Base-by-base conservation (phyloP, 2,113 vertebrate species). In the Aphyosemion australe region DNA sequence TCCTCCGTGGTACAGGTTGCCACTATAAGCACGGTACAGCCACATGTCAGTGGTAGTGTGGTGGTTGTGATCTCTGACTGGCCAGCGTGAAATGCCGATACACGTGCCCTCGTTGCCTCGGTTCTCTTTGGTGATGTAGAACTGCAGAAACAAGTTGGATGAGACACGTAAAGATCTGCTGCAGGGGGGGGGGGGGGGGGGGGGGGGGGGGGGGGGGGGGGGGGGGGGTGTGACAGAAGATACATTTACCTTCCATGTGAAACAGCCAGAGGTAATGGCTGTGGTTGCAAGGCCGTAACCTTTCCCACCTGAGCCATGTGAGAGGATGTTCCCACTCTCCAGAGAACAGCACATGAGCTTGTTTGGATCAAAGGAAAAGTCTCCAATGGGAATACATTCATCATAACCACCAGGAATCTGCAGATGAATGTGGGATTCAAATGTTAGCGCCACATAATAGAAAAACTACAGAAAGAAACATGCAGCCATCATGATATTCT, bases 1-100 rank as follows among this genome's bases (percentile, higher is more conserved):
- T 1, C 93, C 93, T 12, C 92, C 89, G 3, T 94, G 93, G 74
- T 94, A 94, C 60, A 94, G 87, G 73, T 93, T 94, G 18, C 93
- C 93, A n/a, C 93, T 94, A 61, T 94, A 94, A 31, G 93, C 93
- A 0, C 93, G 91, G 74, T 94, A 94, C 65, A 94, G 84, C 93
- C 93, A 94, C 93, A 94, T 94, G 80, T 94, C 93, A 0, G 91
- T 93, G 72, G 92, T 94, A 69, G 93, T 94, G 18, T 93, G 92
- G 70, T 94, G 93, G 87, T 94, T 94, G 82, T 90, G 92, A 84
- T 94, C 93, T 43, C 88, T 86, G 55, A 94, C 84, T 2, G 93
- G 93, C 93, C 93, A 94, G 62, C 92, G 92, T 3, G 93, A 92
- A 41, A 94, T 90, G 0, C 93, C 93, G 3, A 94, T 77, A 43